A percentile compares a stretch with the other conserved stretches of the same genome.
phyloP scores from a whole-genome alignment of 2,888 invertebrate species.

The Alcis repandata region DNA sequence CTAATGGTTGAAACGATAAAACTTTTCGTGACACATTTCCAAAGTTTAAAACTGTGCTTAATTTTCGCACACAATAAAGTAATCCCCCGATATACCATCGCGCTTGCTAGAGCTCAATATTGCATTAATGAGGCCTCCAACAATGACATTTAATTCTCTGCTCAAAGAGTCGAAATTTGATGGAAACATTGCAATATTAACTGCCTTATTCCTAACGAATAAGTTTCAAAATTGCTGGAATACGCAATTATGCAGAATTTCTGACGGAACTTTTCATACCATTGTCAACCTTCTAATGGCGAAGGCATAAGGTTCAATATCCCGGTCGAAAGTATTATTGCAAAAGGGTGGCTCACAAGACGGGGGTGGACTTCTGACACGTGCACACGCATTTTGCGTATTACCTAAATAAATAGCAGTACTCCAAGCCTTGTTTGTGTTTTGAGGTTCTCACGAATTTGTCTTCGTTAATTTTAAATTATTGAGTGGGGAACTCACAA shows the following conservation, averaged over 20 bases:
- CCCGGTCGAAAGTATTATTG: constrained; percentile 30
- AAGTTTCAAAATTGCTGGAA: constrained; percentile 54
- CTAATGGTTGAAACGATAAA: constrained; percentile 34
- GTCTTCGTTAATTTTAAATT: constrained; percentile 57
- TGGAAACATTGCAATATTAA: constrained; percentile 42
- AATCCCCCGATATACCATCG: constrained; percentile 64
- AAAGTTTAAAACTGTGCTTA: constrained; percentile 63
- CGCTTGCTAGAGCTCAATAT: constrained; percentile 74
- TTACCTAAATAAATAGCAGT: constrained; percentile 83
- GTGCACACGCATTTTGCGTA: constrained; percentile 82
- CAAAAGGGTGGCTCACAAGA: constrained; percentile 50
- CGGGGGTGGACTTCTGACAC: constrained; percentile 69
- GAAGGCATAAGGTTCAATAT: constrained; percentile 52
- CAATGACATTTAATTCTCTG: constrained; percentile 84
- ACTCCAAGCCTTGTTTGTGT: constrained; percentile 65
- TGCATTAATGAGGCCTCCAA: constrained; percentile 81
- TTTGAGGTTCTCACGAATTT: constrained; percentile 76
- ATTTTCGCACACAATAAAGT: constrained; percentile 80
- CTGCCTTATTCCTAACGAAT: constrained; percentile 39
- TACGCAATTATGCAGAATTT: constrained; percentile 43
- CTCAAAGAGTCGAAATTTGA: constrained; percentile 70
- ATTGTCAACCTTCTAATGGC: constrained; percentile 28
- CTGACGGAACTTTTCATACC: constrained; percentile 35
- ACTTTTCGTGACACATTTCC: constrained; percentile 48
- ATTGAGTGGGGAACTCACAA: constrained; percentile 9